Evolutionary conservation across 2,888 invertebrate genomes (phyloP), one percentile per base, ranked within the genome.

Genomic region (Cyclophora punctaria): DNA sequence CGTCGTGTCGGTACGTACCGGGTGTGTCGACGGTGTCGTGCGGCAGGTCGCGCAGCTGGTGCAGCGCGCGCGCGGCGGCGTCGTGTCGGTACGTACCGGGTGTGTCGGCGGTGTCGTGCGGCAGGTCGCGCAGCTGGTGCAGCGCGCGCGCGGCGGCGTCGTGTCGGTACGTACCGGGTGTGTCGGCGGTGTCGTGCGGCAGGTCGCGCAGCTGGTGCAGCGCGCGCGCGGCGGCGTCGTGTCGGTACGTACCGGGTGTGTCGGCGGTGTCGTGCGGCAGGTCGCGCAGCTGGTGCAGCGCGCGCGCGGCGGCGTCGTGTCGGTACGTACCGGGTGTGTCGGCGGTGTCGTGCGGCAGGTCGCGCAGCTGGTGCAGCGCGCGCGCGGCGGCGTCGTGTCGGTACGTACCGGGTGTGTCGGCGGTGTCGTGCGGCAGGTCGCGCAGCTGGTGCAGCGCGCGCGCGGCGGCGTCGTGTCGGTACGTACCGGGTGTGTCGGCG

Each of bases 341-440:
- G 52, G 42, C 65, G 66, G 79, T 64, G 57, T 61, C 57, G n/a
- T n/a, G n/a, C 45, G 59, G 64, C 53, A 66, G 55, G 47, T 72
- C 72, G 3, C 85, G 73, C 64, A 85, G 75, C 51, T 85, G 85
- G 35, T 69, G 69, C 55, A 84, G 75, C 43, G 88, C 88, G 61
- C 91, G 89, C 42, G 94, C 92, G 3, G 96, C 96, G 6, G 97
- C 97, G 82, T 96, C 95, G 75, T 98, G 98, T 7, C 97, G 91
- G 34, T n/a, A n/a, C n/a, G n/a, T n/a, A n/a, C n/a, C n/a, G n/a
- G n/a, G n/a, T n/a, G n/a, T n/a, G n/a, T 64, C 2, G 52, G 42
- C 65, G 66, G 79, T 64, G 57, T 61, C 57, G 44, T 48, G 53
- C 3, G 47, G 52, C 34, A 40, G 55, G 47, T 72, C 72, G 3